Conservation (phyloP, 1,140 invertebrate genomes). For the Anastrepha ludens region DNA sequence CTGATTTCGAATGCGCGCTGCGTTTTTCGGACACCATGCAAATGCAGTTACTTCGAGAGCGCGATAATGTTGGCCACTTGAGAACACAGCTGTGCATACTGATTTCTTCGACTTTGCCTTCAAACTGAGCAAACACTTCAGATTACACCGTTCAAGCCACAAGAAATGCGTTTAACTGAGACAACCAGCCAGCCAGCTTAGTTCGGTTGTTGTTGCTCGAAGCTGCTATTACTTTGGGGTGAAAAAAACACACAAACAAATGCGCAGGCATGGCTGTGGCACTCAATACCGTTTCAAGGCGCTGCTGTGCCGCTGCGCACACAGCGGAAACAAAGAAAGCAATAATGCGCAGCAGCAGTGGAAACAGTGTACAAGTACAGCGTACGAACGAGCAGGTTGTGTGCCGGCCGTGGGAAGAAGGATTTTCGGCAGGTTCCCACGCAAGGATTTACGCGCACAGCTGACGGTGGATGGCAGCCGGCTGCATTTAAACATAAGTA, state of each 20-base stretch:
- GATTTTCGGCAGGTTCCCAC: constrained; percentile 61
- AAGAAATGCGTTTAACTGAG: not conserved
- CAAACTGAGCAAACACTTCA: constrained; percentile 1
- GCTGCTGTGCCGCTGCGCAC: not conserved
- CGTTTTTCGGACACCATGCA: not conserved
- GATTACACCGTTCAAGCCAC: not conserved
- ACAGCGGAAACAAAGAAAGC: constrained; percentile 54
- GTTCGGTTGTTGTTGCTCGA: no score
- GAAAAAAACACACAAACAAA: not conserved
- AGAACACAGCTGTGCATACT: constrained; percentile 38
- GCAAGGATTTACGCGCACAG: constrained; percentile 58
- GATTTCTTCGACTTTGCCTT: constrained; percentile 33
- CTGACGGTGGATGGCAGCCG: constrained; percentile 39
- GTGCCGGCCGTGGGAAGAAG: constrained; percentile 60
- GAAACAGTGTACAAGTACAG: not conserved
- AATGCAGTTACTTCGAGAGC: not conserved
- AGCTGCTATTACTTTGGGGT: not conserved
- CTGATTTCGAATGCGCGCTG: constrained; percentile 40
- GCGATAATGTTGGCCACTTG: constrained; percentile 16
- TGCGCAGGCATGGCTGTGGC: not conserved
- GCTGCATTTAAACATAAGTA: constrained; percentile 1
- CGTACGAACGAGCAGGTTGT: constrained; percentile 56
- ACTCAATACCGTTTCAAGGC: not conserved
- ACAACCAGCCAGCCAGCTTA: no score
- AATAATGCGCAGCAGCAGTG: constrained; percentile 15